Evolutionary conservation across 2,797 vertebrate species (phyloP).

Genomic region (Microcaecilia unicolor): DNA sequence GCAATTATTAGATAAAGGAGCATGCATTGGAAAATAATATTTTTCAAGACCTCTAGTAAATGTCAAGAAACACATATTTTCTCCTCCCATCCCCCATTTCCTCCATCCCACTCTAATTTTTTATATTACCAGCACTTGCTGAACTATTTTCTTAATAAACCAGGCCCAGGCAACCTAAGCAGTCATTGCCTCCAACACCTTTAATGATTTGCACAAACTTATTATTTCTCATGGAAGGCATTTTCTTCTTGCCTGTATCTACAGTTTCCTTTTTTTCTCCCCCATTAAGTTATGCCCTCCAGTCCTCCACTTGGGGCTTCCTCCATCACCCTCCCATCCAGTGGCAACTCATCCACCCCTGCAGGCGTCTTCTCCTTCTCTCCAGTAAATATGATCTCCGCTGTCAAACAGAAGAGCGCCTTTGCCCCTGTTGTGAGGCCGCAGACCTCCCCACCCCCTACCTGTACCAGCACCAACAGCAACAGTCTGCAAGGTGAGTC

Average conservation of each 20-base stretch:
- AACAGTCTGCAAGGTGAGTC: constrained; percentile 78
- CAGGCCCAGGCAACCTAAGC: no score
- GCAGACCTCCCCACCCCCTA: constrained; percentile 79
- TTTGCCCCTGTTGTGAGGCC: constrained; percentile 86
- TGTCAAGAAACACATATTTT: no score
- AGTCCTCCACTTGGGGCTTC: constrained; percentile 58
- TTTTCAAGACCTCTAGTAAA: no score
- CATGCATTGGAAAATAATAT: no score
- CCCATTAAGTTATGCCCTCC: constrained; percentile 53
- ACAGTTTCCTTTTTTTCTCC: constrained; percentile 9
- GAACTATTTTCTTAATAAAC: not conserved
- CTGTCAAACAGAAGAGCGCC: constrained; percentile 78
- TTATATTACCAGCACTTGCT: not conserved
- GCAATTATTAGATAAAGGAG: no score
- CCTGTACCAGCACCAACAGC: constrained; percentile 83
- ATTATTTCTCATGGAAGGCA: constrained; percentile 28
- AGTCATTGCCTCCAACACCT: no score
- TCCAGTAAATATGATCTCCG: constrained; percentile 88
- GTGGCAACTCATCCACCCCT: constrained; percentile 38
- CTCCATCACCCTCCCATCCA: constrained; percentile 45
- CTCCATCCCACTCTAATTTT: no score
- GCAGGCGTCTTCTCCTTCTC: constrained; percentile 84
- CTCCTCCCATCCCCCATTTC: no score
- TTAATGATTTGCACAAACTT: constrained; percentile 10
- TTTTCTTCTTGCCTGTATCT: no score